Conservation (phyloP, 1,140 invertebrate genomes). For the Pseudobourletiella spinata region DNA sequence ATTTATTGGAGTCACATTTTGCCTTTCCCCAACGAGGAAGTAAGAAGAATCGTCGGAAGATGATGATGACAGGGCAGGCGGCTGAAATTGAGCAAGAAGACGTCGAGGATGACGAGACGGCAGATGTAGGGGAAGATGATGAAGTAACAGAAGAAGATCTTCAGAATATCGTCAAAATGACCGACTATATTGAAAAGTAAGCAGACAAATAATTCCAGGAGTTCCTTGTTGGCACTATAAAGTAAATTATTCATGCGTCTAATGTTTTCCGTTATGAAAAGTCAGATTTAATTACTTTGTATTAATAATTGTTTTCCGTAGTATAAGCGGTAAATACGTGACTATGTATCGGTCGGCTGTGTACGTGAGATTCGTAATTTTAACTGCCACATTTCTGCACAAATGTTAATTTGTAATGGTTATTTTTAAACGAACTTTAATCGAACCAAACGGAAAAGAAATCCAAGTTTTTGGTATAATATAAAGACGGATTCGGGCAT, state of each 20-base stretch:
- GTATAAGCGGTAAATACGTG: no score
- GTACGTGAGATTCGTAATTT: no score
- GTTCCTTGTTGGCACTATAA: not conserved
- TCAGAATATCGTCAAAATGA: slow-evolving; percentile 59
- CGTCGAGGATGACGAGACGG: slow-evolving; percentile 27
- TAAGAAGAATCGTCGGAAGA: slow-evolving; percentile 23
- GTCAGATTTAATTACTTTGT: not conserved
- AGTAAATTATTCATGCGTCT: not conserved
- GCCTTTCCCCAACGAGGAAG: slow-evolving; percentile 26
- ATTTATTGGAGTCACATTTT: slow-evolving; percentile 33
- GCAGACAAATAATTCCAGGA: no score
- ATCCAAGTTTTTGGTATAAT: no score
- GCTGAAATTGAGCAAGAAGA: slow-evolving; percentile 18
- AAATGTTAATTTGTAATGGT: no score
- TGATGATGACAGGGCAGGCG: slow-evolving; percentile 5
- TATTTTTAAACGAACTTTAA: no score
- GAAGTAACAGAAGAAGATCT: slow-evolving; percentile 52
- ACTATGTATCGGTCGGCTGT: no score
- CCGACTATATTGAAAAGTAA: slow-evolving; percentile 61
- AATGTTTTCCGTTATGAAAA: no score
- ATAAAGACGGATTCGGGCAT: no score
- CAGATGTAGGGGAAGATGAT: slow-evolving; percentile 27
- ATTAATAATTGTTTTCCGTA: no score
- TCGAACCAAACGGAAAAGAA: no score
- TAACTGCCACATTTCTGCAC: no score